These are phyloP conservation scores for Dicentrarchus labrax DNA, from an alignment of 2,113 vertebrate species.

Conservation along the genomic window DNA sequence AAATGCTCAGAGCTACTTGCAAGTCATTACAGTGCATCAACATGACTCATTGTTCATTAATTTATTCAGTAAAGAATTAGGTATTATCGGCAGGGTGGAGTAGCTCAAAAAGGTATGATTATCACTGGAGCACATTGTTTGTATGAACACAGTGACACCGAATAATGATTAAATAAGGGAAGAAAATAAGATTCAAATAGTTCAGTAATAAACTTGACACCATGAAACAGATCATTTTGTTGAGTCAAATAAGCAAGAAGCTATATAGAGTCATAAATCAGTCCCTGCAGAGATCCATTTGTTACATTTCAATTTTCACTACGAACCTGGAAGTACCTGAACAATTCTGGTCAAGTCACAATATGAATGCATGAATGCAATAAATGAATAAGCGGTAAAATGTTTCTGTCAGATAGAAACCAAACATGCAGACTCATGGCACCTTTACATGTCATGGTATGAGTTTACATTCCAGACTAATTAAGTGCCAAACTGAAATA, in stretches of 20 bases:
- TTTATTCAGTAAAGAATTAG: background rate
- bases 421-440: no score
- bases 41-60: conserved; percentile 7
- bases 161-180: background rate
- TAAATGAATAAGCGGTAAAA: no score
- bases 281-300: background rate
- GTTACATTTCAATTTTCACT: background rate
- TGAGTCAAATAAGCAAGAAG: background rate
- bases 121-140: background rate
- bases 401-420: no score
- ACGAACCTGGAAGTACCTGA: background rate
- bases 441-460: no score
- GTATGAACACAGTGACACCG: background rate
- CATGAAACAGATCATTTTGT: background rate
- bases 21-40: background rate
- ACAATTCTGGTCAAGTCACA: no score
- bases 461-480: no score
- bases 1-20: background rate
- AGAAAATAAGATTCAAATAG: background rate
- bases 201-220: conserved; percentile 7
- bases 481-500: no score
- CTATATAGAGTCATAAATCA: background rate
- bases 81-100: background rate
- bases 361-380: no score
- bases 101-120: background rate